Evolutionary conservation across 2,888 invertebrate species (phyloP), one percentile per base, ranked within the genome.

Genomic region (Apamea monoglypha): DNA sequence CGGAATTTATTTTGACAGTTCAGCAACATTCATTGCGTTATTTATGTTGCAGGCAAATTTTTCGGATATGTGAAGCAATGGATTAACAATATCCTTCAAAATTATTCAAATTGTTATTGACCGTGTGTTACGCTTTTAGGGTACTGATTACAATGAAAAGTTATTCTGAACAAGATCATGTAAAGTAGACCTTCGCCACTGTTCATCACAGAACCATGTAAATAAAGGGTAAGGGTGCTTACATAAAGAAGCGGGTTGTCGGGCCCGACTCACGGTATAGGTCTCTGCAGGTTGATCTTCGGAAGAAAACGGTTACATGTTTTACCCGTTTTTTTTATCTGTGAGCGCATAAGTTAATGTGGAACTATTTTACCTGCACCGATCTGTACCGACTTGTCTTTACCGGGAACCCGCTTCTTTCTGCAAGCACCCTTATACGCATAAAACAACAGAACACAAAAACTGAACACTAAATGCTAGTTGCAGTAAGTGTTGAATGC

Each of bases 401-500:
- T n/a, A n/a, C n/a, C n/a, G n/a, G n/a, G n/a, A n/a, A n/a, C n/a
- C n/a, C n/a, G n/a, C n/a, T n/a, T n/a, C n/a, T n/a, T n/a, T n/a
- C n/a, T n/a, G n/a, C n/a, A n/a, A n/a, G n/a, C n/a, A n/a, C n/a
- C n/a, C n/a, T n/a, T n/a, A 32, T 40, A 21, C 0, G 3, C 5
- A 44, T n/a, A 59, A 40, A 53, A 29, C 32, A 59, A 18, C 50
- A 29, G 12, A 56, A 7, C 8, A 61, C 67, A 44, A 2, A 50
- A 44, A 63, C 21, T 12, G 18, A 64, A 64, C 5, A 25, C 12
- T 53, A 56, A 61, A 59, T 59, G 50, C 32, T 50, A 32, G 61
- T 36, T 53, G 14, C 71, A 56, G 40, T 64, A n/a, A n/a, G 6
- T 80, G 47, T 80, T 68, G 53, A 84, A 61, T 50, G 40, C 16